phyloP scores from a whole-genome alignment of 2,888 invertebrate species.

The Xestia ashworthii region DNA sequence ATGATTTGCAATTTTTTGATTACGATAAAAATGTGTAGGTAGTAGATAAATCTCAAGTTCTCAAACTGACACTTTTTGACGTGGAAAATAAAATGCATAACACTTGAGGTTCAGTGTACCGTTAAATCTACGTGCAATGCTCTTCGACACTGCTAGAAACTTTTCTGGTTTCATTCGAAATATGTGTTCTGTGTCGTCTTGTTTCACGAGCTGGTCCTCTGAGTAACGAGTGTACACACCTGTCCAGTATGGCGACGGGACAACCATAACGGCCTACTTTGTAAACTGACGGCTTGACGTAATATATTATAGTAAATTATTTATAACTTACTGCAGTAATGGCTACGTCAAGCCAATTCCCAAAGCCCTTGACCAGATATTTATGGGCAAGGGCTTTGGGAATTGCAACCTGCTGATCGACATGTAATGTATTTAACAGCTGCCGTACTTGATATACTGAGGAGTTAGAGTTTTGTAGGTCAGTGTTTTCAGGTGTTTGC shows the following conservation, averaged over 20 bases:
- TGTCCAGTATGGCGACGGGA: conserved; percentile 33
- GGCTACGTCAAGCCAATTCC: too few species aligned
- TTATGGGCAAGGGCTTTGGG: conserved; percentile 31
- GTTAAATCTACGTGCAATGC: conserved; percentile 11
- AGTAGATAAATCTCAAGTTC: not conserved
- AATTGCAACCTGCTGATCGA: conserved; percentile 34
- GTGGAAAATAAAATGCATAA: conserved; percentile 9
- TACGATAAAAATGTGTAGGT: not conserved
- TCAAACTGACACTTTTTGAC: not conserved
- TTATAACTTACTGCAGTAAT: too few species aligned
- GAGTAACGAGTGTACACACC: conserved; percentile 54
- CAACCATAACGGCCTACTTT: conserved; percentile 33
- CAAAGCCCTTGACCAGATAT: too few species aligned
- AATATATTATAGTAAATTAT: too few species aligned
- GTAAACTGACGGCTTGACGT: conserved; percentile 30
- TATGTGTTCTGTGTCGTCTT: conserved; percentile 35
- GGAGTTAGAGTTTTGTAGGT: conserved; percentile 3
- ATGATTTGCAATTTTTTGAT: not conserved
- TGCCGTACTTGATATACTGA: conserved; percentile 15
- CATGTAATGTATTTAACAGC: conserved; percentile 19
- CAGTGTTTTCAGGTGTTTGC: conserved; percentile 1
- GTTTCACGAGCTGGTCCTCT: conserved; percentile 38
- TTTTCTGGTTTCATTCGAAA: conserved; percentile 17
- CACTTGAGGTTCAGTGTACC: conserved; percentile 1
- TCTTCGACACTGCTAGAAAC: not conserved